These are phyloP conservation scores for Mus caroli DNA, from an alignment of 2,797 vertebrate species.

Conservation along the genomic window DNA sequence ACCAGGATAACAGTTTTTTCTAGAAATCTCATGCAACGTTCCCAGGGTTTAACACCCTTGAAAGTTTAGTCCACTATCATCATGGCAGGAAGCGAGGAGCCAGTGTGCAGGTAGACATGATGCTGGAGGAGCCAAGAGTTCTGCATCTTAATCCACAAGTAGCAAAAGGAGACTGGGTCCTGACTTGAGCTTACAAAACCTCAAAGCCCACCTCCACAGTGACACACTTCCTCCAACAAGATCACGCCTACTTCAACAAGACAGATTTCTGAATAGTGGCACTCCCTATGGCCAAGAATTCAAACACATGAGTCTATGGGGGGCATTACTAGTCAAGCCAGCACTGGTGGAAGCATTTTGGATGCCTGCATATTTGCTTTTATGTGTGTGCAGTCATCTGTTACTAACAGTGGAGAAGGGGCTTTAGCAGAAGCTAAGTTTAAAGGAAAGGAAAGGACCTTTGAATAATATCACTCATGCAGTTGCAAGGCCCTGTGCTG, in stretches of 20 bases:
- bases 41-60: neutral
- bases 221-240: neutral
- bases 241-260: neutral
- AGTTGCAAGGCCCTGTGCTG: neutral
- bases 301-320: neutral
- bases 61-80: neutral
- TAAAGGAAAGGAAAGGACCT: neutral
- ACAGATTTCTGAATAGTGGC: neutral
- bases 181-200: neutral
- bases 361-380: conserved; percentile 92
- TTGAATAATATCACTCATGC: neutral
- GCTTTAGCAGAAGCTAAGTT: neutral
- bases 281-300: neutral
- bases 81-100: neutral
- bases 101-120: neutral
- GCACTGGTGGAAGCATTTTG: conserved; percentile 93
- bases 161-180: neutral
- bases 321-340: neutral
- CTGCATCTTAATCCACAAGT: neutral
- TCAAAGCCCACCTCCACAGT: neutral
- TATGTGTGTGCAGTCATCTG: neutral
- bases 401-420: neutral
- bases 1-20: neutral
- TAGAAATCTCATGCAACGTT: neutral
- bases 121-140: neutral